Evolutionary conservation across 92 coral and sea anemone species (phyloP), one percentile per base, ranked within the genome.

Genomic region (Chrysogorgia sp.): DNA sequence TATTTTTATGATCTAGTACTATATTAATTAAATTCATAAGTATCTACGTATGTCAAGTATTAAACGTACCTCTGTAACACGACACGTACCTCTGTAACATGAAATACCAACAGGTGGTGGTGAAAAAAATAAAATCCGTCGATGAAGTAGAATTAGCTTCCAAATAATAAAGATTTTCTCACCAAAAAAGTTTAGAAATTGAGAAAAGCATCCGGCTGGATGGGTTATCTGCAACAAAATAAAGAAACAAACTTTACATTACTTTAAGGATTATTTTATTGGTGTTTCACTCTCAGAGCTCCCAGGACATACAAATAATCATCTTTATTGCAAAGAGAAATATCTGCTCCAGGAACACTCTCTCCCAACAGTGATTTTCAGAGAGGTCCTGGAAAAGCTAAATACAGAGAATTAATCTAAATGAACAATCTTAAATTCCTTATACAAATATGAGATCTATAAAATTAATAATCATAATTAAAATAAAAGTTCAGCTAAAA

Each of bases 151-250:
- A 31, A 94, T 92, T 85, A 94, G 82, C 81, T 94, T 94, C 98
- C 98, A 94, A 10, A 94, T 86, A 31, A 88, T 88, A 84, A 91
- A 94, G 22, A 94, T 89, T 34, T 89, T 84, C 62, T 94, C 97
- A 48, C 98, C 97, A 91, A 94, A 94, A 83, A 89, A 94, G 68
- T 91, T 94, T 35, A 94, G 76, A 65, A 94, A 92, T 59, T 94
- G 98, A 28, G 98, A 88, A 82, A 94, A 94, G 82, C 98, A 94
- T 28, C 98, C 98, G 74, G 97, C 98, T 50, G 98, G 98, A 81
- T 94, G 98, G 13, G 97, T 94, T 58, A 94, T 94, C 98, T 92
- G 66, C 8, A 48, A 81, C 33, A 29, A 22, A 53, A 86, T 19
- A 20, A 69, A 58, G 2, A 10, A 40, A 72, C 49, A 19, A 22